Percentiles rank a stretch among this genome's conserved stretches.
Evolutionary conservation across 2,888 invertebrate genomes (phyloP).

Genomic region (Callimorpha dominula): DNA sequence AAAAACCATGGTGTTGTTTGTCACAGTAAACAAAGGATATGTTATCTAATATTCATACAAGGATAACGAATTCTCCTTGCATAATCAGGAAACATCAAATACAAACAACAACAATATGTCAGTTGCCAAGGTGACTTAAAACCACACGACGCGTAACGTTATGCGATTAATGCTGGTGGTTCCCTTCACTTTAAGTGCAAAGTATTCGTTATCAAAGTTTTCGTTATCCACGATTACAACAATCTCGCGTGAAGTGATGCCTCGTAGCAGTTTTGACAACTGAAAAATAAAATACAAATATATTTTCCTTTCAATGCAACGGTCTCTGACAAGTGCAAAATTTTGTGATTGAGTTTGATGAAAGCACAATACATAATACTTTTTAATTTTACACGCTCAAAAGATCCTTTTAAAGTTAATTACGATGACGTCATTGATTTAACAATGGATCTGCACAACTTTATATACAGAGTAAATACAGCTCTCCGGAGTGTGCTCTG

Average conservation of each 20-base stretch:
- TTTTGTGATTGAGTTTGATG: no score
- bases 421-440: slow-evolving; percentile 32
- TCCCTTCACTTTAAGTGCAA: neutral
- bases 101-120: neutral
- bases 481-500: slow-evolving; percentile 81
- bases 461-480: slow-evolving; percentile 80
- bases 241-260: no score
- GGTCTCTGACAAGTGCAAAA: no score
- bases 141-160: neutral
- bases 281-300: no score
- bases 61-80: neutral
- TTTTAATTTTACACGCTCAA: no score
- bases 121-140: neutral
- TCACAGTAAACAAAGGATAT: neutral
- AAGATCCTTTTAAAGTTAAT: no score
- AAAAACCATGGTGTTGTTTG: neutral
- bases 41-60: neutral
- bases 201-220: neutral
- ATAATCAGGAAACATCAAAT: neutral
- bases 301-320: no score
- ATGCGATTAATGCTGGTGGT: neutral
- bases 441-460: slow-evolving; percentile 58
- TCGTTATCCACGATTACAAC: neutral
- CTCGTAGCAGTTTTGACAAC: no score
- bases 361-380: no score